Evolutionary conservation across 2,888 invertebrate species (phyloP), one percentile per base, ranked within the genome.

Genomic region (Sphaerophoria rueppellii): DNA sequence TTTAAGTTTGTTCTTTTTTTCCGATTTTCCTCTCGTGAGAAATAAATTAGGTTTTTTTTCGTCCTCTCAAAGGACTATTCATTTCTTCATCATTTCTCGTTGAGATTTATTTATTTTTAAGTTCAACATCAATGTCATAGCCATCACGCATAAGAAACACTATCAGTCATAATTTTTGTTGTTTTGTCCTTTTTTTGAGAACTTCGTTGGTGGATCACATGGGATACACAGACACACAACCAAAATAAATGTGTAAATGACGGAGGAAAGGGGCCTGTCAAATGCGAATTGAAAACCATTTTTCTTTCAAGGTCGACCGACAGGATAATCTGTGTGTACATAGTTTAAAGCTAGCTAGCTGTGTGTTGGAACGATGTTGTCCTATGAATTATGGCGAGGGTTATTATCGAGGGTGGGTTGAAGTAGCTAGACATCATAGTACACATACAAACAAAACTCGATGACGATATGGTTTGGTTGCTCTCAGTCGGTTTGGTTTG

Each of bases 251-350:
- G 35, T 14, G 0, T 48, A 60, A 12, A 58, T 11, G 14, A 46
- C 34, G 40, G 60, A 11, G 6, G 35, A 7, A 9, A 16, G 14
- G 2, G 32, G 40, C 37, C 63, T 73, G 69, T 70, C 73, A 78
- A 69, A 58, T 63, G 46, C 16, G 52, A 77, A 82, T 46, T n/a
- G 37, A 57, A 82, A 78, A 48, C 40, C 69, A 82, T 82, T 82
- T 73, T 63, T 78, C 69, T 57, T 24, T 34, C 82, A 76, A 80
- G 75, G 70, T 75, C 75, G 63, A 52, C 57, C 80, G 69, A 52
- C 57, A 46, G 55, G 60, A 74, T 37, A 73, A 67, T 54, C 67
- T 40, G 32, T 46, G 11, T 65, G 48, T 71, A 57, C 69, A 48
- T 60, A 61, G 61, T 61, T 69, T 35, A 79, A 61, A 72, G 43